Evolutionary conservation across 2,888 invertebrate genomes (phyloP).

Genomic region (Molanna angustata): DNA sequence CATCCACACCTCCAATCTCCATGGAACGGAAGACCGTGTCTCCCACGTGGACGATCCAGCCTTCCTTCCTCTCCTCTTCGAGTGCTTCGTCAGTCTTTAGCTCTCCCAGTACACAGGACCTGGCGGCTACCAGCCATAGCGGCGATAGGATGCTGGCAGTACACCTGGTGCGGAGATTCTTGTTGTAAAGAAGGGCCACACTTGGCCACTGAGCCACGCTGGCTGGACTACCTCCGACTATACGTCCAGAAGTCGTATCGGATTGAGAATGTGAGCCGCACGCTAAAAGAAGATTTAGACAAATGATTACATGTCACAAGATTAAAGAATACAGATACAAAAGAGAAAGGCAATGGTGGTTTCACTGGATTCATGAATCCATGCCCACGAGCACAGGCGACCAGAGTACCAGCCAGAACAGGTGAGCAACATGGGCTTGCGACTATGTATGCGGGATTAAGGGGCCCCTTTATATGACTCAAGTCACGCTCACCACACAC

Average conservation of each 20-base stretch:
- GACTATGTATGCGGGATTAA: too few species aligned
- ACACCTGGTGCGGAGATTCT: conserved; percentile 45
- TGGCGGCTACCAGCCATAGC: conserved; percentile 47
- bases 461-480: too few species aligned
- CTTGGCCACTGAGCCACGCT: conserved; percentile 57
- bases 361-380: too few species aligned
- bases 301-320: too few species aligned
- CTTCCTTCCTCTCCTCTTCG: conserved; percentile 18
- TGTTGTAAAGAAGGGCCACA: conserved; percentile 51
- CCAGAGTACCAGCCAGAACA: too few species aligned
- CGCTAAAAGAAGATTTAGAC: conserved; percentile 38
- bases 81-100: neutral
- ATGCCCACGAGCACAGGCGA: too few species aligned
- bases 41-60: conserved; percentile 8
- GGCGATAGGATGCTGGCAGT: conserved; percentile 49
- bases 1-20: conserved; percentile 2
- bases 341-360: too few species aligned
- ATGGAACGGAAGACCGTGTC: neutral
- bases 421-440: too few species aligned
- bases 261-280: conserved; percentile 43
- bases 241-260: conserved; percentile 43
- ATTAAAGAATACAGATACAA: too few species aligned
- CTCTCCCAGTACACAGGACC: conserved; percentile 37
- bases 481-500: too few species aligned
- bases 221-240: conserved; percentile 50